These are phyloP conservation scores for Panagrolaimus sp. DNA, from an alignment of 1,140 invertebrate genomes.

Conservation along the genomic window DNA sequence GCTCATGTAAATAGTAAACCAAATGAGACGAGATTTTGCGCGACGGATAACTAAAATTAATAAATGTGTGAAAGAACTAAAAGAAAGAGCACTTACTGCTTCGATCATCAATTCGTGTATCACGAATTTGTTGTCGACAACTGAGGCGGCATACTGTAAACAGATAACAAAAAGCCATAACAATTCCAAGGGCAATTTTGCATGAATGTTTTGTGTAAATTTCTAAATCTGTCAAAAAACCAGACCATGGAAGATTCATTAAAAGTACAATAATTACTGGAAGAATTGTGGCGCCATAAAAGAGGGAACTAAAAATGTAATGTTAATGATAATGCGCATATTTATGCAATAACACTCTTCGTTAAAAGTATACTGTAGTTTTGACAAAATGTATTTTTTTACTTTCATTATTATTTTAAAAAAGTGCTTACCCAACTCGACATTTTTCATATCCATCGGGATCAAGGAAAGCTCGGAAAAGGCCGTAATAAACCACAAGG, in stretches of 20 bases:
- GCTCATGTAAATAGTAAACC: conserved; percentile 4
- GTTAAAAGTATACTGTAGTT: too few species aligned
- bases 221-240: not conserved
- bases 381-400: not conserved
- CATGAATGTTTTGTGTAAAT: not conserved
- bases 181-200: not conserved
- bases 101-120: conserved; percentile 4
- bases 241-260: not conserved
- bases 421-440: not conserved
- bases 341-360: too few species aligned
- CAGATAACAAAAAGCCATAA: not conserved
- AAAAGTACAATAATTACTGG: not conserved
- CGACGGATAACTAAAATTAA: conserved; percentile 9
- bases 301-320: not conserved
- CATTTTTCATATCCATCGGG: not conserved
- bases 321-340: too few species aligned
- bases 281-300: not conserved
- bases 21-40: conserved; percentile 1
- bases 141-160: not conserved
- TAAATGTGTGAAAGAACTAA: too few species aligned
- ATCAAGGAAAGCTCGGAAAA: not conserved
- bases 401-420: too few species aligned
- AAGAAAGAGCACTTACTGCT: too few species aligned
- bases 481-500: not conserved
- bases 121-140: not conserved